These are phyloP conservation scores for Elaphurus davidianus DNA, from an alignment of 2,113 vertebrate genomes.

Conservation along the genomic window DNA sequence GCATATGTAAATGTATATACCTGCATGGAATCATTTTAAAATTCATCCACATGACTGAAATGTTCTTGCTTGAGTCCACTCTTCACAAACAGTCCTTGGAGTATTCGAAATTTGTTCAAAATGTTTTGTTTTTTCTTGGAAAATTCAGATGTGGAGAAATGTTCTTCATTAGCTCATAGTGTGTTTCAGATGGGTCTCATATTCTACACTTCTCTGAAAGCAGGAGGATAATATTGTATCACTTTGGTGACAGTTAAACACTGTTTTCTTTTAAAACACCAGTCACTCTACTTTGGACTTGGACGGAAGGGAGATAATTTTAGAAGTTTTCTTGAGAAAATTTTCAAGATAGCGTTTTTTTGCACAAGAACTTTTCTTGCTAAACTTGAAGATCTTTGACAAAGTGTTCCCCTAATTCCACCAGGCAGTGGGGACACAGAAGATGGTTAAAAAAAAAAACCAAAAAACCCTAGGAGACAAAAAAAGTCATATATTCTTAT, in stretches of 20 bases:
- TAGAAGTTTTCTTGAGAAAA: conserved; percentile 47
- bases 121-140: background rate
- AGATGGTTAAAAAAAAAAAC: background rate
- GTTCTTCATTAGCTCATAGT: background rate
- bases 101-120: conserved; percentile 31
- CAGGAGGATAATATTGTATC: conserved; percentile 11
- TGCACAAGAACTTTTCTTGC: background rate
- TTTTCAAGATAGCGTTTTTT: conserved; percentile 29
- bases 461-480: background rate
- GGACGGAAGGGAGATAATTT: conserved; percentile 53
- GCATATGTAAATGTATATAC: background rate
- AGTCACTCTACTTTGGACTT: conserved; percentile 39
- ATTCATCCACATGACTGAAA: background rate
- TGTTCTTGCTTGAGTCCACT: background rate
- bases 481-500: background rate
- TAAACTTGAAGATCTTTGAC: conserved; percentile 40
- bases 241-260: conserved; percentile 34
- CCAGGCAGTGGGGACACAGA: background rate
- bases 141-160: conserved; percentile 25
- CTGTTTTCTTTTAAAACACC: conserved; percentile 43
- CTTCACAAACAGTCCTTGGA: conserved; percentile 9
- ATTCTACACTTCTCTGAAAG: conserved; percentile 13
- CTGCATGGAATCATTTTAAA: background rate
- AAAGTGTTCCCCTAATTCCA: conserved; percentile 17
- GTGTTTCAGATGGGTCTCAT: background rate